Evolutionary conservation across 2,113 vertebrate genomes (phyloP).

Genomic region (Proterorhinus semilunaris): DNA sequence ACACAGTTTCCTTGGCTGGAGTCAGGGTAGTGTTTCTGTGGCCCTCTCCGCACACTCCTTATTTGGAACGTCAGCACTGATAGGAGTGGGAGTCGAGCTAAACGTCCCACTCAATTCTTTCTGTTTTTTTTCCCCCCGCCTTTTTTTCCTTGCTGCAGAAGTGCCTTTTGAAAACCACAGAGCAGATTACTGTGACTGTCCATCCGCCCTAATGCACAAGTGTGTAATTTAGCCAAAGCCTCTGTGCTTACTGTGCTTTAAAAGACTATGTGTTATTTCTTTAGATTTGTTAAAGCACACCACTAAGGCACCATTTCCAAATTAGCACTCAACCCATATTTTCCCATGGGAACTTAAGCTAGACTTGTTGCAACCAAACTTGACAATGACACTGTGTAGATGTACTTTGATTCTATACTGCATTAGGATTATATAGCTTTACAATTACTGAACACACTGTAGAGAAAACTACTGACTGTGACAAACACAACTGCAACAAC

Average conservation of each 20-base stretch:
- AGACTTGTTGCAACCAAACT: background rate
- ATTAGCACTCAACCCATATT: constrained; percentile 66
- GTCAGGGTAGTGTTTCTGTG: constrained; percentile 55
- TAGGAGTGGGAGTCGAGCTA: constrained; percentile 70
- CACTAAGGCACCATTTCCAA: constrained; percentile 68
- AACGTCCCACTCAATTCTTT: constrained; percentile 62
- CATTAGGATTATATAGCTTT: too few species aligned
- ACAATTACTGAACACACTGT: too few species aligned
- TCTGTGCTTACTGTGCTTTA: constrained; percentile 56
- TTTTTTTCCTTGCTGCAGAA: constrained; percentile 46
- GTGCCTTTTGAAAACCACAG: constrained; percentile 38
- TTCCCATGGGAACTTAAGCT: constrained; percentile 62
- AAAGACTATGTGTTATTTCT: constrained; percentile 57
- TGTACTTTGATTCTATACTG: too few species aligned
- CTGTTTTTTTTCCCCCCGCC: constrained; percentile 54
- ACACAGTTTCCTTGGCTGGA: constrained; percentile 58
- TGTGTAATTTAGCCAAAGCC: constrained; percentile 51
- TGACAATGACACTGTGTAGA: background rate
- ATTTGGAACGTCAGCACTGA: constrained; percentile 76
- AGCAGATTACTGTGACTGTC: constrained; percentile 46
- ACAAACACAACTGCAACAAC: too few species aligned
- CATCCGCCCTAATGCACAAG: constrained; percentile 35
- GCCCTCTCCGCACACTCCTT: constrained; percentile 66
- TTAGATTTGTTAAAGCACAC: constrained; percentile 57
- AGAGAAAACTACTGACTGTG: too few species aligned